Evolutionary conservation across 1,140 invertebrate genomes (phyloP), one percentile per base, ranked within the genome.

Genomic region (Drosophila carrolli): DNA sequence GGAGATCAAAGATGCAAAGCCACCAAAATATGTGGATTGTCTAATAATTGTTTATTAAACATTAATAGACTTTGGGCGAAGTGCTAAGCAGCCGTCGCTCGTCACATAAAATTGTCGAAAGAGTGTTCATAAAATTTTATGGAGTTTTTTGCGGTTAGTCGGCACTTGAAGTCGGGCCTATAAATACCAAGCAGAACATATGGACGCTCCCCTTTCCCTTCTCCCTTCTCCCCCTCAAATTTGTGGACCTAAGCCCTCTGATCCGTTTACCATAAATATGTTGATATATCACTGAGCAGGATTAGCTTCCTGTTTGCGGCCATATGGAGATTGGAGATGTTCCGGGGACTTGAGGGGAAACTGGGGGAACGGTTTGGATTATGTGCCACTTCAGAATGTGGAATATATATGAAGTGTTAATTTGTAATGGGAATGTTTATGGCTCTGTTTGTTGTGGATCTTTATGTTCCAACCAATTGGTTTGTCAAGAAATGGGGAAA

Each of bases 21-120:
- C 44, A 29, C 50, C 41, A 43, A 44, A 54, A 38, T 44, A 56
- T 60, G 56, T 66, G 66, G 71, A 76, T 79, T 88, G 83, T 88
- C 75, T 89, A 90, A 89, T 89, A 89, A 89, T 89, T 89, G 84
- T 89, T 89, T 89, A 89, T 89, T 84, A 89, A 89, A 89, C 84
- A 89, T 84, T 84, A 84, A 89, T 58, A 68, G 76, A 54, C 62
- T 73, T 35, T 72, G 27, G 48, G 62, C 53, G 60, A 83, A 82
- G 73, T 86, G 76, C 67, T 78, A 81, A 85, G 65, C 83, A 88
- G 79, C 83, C 83, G 75, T 62, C 54, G 56, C 57, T 67, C 75
- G 55, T 66, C 65, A 71, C 59, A 56, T 14, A 40, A 66, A 78
- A 81, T 53, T 68, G 41, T 67, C 47, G 53, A 57, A 41, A 54